Evolutionary conservation across 1,140 invertebrate species (phyloP).

Genomic region (Cydia pomonella): DNA sequence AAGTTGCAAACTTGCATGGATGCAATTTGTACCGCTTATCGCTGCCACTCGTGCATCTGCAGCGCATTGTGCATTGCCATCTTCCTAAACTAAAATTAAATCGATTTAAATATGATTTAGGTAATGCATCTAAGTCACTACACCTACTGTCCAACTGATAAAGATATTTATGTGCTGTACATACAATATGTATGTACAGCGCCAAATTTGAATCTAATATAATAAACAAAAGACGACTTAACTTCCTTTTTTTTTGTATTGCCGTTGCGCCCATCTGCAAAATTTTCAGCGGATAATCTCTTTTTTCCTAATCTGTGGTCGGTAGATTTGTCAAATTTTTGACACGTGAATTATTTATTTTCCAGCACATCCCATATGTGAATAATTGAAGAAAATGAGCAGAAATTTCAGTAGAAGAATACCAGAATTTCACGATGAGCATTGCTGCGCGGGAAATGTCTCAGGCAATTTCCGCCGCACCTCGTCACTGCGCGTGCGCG

Average conservation of each 20-base stretch:
- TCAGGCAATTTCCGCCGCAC: slow-evolving; percentile 74
- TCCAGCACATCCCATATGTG: slow-evolving; percentile 69
- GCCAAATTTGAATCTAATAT: too few species aligned
- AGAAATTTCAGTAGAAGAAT: slow-evolving; percentile 69
- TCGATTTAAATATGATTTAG: not conserved
- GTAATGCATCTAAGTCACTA: not conserved
- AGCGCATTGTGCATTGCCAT: not conserved
- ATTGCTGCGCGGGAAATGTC: slow-evolving; percentile 74
- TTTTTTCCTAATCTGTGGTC: slow-evolving; percentile 19
- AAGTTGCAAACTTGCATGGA: slow-evolving; percentile 12
- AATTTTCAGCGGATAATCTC: not conserved
- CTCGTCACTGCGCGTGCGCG: slow-evolving; percentile 79
- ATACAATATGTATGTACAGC: too few species aligned
- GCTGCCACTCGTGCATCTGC: not conserved
- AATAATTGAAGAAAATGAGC: slow-evolving; percentile 72
- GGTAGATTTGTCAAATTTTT: slow-evolving; percentile 21
- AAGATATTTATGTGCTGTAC: too few species aligned
- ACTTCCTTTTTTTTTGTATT: slow-evolving; percentile 1
- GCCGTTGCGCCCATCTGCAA: not conserved
- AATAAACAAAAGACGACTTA: not conserved
- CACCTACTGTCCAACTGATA: not conserved
- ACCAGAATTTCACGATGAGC: slow-evolving; percentile 71
- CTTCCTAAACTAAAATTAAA: not conserved
- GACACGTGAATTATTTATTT: slow-evolving; percentile 45
- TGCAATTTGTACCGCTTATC: not conserved